Percentiles rank a stretch among this genome's conserved stretches.
These are phyloP conservation scores for Procavia capensis DNA, from an alignment of 2,113 vertebrate genomes.

Conservation along the genomic window DNA sequence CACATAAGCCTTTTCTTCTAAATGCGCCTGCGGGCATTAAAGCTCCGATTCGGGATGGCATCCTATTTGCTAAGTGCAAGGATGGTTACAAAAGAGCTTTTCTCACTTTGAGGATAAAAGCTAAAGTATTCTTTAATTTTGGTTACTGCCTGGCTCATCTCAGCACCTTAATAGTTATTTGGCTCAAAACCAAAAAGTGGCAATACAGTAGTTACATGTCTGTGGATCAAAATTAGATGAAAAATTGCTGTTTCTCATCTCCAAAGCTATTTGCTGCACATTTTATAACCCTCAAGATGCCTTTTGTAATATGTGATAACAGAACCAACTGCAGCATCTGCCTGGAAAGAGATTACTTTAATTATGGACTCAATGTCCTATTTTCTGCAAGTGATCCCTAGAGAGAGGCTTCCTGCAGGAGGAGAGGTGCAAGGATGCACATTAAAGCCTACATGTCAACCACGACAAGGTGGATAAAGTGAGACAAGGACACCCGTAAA, in stretches of 20 bases:
- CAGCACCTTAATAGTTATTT: constrained; percentile 87
- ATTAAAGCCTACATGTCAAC: constrained; percentile 84
- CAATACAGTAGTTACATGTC: constrained; percentile 87
- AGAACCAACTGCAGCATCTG: constrained; percentile 91
- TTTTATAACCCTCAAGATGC: constrained; percentile 91
- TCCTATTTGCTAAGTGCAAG: constrained; percentile 88
- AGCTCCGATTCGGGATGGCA: constrained; percentile 82
- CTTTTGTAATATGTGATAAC: constrained; percentile 91
- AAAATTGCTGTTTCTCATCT: constrained; percentile 90
- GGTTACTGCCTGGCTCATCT: constrained; percentile 87
- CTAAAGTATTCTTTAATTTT: constrained; percentile 89
- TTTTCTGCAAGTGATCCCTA: constrained; percentile 90
- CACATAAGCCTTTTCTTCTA: constrained; percentile 85
- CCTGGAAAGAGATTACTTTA: constrained; percentile 92
- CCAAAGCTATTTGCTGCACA: constrained; percentile 89
- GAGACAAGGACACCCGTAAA: constrained; percentile 82
- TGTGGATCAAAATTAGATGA: constrained; percentile 91
- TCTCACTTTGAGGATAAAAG: constrained; percentile 87
- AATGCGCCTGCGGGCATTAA: constrained; percentile 87
- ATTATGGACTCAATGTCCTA: constrained; percentile 92
- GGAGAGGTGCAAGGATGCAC: constrained; percentile 86
- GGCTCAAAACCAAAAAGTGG: constrained; percentile 86
- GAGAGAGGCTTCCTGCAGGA: constrained; percentile 86
- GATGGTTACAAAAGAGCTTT: constrained; percentile 87
- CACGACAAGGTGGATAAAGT: constrained; percentile 80